Evolutionary conservation across 2,113 vertebrate genomes (phyloP).

Genomic region (Toxostoma redivivum): DNA sequence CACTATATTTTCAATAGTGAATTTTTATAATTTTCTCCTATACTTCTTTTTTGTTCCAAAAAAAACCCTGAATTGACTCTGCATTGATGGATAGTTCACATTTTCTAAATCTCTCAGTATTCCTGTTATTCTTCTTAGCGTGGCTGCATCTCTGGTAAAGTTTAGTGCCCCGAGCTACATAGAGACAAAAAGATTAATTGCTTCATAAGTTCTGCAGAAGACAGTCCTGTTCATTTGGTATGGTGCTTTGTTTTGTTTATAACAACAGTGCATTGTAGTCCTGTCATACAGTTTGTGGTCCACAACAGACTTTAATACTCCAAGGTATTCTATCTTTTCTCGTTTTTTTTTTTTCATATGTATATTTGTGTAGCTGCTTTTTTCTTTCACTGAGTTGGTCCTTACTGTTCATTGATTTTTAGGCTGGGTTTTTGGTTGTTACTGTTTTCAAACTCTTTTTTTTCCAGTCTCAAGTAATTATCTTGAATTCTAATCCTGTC

Average conservation of each 20-base stretch:
- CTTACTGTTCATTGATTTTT: neutral
- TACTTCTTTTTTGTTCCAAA: neutral
- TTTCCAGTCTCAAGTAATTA: neutral
- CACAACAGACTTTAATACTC: neutral
- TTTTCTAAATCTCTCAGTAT: neutral
- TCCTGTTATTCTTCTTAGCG: neutral
- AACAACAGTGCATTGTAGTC: neutral
- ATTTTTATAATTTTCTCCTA: neutral
- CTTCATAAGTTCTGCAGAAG: conserved; percentile 43
- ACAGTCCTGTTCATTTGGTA: conserved; percentile 1
- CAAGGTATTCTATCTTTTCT: neutral
- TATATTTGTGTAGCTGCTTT: neutral
- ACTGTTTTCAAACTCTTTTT: neutral
- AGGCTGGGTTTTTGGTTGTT: neutral
- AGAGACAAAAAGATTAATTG: conserved; percentile 38
- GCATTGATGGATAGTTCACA: neutral
- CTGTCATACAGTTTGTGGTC: neutral
- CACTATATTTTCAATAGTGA: neutral
- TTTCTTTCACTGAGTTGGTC: neutral
- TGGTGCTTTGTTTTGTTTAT: neutral
- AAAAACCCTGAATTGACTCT: neutral
- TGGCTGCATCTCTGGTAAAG: neutral
- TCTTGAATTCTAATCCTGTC: neutral
- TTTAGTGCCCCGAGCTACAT: neutral
- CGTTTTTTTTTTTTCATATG: too few relatives aligned